Evolutionary conservation across 37 sponge, comb jelly and placozoan species (phyloP).

Genomic region (Lycopodina hypogea): DNA sequence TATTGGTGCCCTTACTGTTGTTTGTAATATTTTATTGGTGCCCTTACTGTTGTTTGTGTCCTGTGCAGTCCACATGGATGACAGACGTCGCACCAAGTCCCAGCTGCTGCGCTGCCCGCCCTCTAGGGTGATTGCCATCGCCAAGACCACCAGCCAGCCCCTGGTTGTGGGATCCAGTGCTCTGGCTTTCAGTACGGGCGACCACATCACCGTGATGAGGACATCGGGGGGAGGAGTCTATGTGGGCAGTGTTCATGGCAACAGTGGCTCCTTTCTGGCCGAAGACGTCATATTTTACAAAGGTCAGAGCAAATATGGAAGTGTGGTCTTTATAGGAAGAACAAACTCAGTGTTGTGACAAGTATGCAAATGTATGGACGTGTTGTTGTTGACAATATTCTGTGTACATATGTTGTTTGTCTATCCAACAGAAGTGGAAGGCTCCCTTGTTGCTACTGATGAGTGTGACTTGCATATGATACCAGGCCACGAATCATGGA

Average conservation of each 20-base stretch:
- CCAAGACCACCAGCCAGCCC: slow-evolving; percentile 18
- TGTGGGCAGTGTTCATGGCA: slow-evolving; percentile 27
- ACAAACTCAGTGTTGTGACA: neutral
- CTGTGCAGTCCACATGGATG: neutral
- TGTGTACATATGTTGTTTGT: too few relatives aligned
- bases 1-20: too few relatives aligned
- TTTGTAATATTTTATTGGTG: too few relatives aligned
- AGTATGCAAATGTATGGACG: neutral
- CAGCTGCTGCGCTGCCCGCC: neutral
- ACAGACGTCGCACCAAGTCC: neutral
- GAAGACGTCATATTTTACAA: slow-evolving; percentile 44
- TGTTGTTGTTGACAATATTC: too few relatives aligned
- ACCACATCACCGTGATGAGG: slow-evolving; percentile 26
- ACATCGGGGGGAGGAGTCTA: slow-evolving; percentile 13
- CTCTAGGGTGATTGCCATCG: slow-evolving; percentile 25
- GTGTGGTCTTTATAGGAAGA: neutral
- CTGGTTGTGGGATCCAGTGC: slow-evolving; percentile 10
- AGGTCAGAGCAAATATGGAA: slow-evolving; percentile 12
- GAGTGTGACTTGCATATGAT: neutral
- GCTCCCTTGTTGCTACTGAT: slow-evolving; percentile 7
- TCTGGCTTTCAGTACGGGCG: slow-evolving; percentile 36
- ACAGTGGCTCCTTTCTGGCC: slow-evolving; percentile 49
- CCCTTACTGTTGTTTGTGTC: neutral
- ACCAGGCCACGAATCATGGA: neutral
- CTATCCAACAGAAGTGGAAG: neutral